A percentile compares a stretch with the other conserved stretches of the same genome.
phyloP scores from a whole-genome alignment of 1,140 invertebrate genomes.

The Bombus haemorrhoidalis region DNA sequence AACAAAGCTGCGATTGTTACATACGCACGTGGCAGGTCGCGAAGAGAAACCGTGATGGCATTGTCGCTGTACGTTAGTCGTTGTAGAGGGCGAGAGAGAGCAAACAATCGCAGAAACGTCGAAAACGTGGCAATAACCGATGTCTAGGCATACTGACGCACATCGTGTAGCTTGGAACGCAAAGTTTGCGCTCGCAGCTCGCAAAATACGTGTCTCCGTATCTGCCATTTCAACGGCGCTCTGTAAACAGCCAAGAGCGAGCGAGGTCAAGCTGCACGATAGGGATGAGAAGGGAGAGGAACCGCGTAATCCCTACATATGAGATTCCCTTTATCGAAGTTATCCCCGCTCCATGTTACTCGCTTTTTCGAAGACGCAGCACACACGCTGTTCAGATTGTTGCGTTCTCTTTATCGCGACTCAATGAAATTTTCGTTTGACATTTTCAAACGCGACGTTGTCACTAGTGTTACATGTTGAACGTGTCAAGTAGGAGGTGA shows the following conservation, averaged over 20 bases:
- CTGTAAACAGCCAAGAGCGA: slow-evolving; percentile 30
- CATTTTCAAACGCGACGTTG: background rate
- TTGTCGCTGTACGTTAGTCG: too few species aligned
- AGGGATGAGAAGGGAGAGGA: slow-evolving; percentile 39
- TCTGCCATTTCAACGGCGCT: slow-evolving; percentile 30
- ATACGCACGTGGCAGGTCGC: background rate
- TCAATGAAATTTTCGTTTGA: background rate
- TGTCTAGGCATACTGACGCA: background rate
- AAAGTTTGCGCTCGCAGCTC: slow-evolving; percentile 8
- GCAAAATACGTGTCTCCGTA: slow-evolving; percentile 12
- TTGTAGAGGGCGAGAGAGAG: background rate
- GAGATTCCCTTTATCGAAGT: slow-evolving; percentile 48
- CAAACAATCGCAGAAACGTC: background rate
- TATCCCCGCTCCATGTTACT: slow-evolving; percentile 10
- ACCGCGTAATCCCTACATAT: slow-evolving; percentile 55
- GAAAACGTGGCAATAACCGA: slow-evolving; percentile 31
- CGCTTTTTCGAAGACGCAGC: slow-evolving; percentile 8
- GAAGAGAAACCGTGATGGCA: background rate
- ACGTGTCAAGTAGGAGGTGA: background rate
- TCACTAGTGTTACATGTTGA: background rate
- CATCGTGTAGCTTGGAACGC: background rate
- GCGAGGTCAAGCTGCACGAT: slow-evolving; percentile 41
- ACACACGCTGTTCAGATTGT: background rate
- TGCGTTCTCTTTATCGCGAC: background rate
- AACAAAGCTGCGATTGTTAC: background rate